Evolutionary conservation across 2,888 invertebrate genomes (phyloP), one percentile per base, ranked within the genome.

Genomic region (Euplexia lucipara): DNA sequence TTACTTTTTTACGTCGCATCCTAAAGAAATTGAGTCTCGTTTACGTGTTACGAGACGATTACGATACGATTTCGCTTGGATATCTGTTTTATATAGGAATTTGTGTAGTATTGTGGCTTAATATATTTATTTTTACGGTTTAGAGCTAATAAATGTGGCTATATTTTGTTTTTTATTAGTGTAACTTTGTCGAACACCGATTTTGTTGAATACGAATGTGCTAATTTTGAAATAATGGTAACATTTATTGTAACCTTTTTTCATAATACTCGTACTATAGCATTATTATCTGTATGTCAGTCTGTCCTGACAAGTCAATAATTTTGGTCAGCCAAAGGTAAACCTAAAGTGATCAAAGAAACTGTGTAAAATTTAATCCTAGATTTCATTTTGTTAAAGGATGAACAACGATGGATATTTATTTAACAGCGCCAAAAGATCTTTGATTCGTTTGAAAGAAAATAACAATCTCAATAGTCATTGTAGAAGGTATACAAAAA

Each of bases 1-100:
- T 84, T 84, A 79, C 82, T 88, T 91, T 91, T 91, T 91, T 88
- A 85, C 72, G 76, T 71, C 70, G 73, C 82, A 82, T 85, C 85
- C 88, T 85, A 86, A 86, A 88, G 90, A 90, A 88, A 86, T 87
- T 83, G 70, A 71, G 75, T 63, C 59, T 72, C 67, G 66, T 85
- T 90, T 86, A 83, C 58, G 72, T 60, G 66, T 58, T 49, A 83
- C 88, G 91, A 86, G 42, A 87, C 89, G 90, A 85, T 83, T 63
- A 68, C 86, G 86, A 84, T 73, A 81, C 83, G 84, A 81, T 75
- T 65, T 54, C n/a, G 4, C 58, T 62, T 70, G 32, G 72, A 26
- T 70, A 71, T 66, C 37, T 59, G 63, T 74, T 73, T 75, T 57
- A 61, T 64, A 20, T 58, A 47, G 45, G 49, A 66, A 63, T 69